Evolutionary conservation across 2,113 vertebrate species (phyloP).

Genomic region (Leuciscus idus): DNA sequence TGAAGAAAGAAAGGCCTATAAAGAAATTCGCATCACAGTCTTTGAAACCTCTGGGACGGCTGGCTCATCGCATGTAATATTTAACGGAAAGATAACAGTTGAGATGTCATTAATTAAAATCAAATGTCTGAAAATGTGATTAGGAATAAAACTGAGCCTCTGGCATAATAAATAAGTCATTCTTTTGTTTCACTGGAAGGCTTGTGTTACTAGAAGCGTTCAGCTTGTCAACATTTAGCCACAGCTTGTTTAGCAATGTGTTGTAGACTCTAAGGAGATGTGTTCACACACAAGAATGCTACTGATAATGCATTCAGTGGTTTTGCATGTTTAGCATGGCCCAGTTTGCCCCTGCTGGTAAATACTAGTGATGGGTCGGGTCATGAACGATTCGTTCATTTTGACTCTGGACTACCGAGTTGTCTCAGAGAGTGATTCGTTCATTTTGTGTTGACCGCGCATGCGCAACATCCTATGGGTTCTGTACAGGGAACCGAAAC

Average conservation of each 20-base stretch:
- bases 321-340: not conserved
- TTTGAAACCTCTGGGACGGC: conserved; percentile 61
- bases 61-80: conserved; percentile 71
- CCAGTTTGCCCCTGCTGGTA: not conserved
- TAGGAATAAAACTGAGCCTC: conserved; percentile 66
- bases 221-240: conserved; percentile 71
- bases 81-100: conserved; percentile 72
- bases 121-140: conserved; percentile 76
- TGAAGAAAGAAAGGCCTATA: conserved; percentile 48
- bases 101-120: conserved; percentile 75
- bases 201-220: conserved; percentile 59
- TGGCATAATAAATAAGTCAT: conserved; percentile 73
- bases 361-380: no score
- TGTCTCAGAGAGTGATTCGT: no score
- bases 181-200: conserved; percentile 66
- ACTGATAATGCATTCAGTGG: not conserved
- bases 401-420: no score
- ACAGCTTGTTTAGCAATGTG: conserved; percentile 55
- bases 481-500: no score
- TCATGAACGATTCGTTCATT: no score
- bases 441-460: no score
- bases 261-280: conserved; percentile 33
- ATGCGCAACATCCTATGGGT: no score
- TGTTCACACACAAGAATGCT: not conserved
- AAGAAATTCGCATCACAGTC: conserved; percentile 40